Percentiles rank a stretch among this genome's conserved stretches.
phyloP scores from a whole-genome alignment of 2,888 invertebrate species.

The Ormyrus labotus region DNA sequence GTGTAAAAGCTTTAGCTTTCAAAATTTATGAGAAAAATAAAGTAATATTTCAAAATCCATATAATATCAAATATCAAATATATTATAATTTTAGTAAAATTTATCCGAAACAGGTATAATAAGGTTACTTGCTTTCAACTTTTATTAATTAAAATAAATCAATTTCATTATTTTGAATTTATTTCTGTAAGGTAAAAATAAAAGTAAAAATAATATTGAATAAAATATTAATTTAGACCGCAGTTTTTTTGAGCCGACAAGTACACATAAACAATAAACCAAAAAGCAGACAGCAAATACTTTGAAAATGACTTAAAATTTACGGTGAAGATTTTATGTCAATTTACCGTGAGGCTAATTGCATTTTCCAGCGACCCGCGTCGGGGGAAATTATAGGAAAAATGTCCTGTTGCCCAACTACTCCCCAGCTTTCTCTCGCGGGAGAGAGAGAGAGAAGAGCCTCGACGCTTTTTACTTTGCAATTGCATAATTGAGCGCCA shows the following conservation, averaged over 20 bases:
- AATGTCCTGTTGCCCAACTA: constrained; percentile 41
- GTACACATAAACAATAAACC: neutral
- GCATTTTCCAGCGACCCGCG: constrained; percentile 42
- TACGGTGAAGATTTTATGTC: constrained; percentile 54
- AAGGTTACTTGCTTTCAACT: too few relatives aligned
- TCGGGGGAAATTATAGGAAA: constrained; percentile 57
- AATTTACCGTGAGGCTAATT: constrained; percentile 51
- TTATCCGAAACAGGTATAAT: too few relatives aligned
- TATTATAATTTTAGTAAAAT: too few relatives aligned
- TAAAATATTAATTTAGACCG: neutral
- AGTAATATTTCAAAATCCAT: too few relatives aligned
- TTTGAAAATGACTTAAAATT: constrained; percentile 46
- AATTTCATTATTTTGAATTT: too few relatives aligned
- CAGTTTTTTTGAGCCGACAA: neutral
- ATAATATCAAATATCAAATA: too few relatives aligned
- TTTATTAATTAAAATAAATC: too few relatives aligned
- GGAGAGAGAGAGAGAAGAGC: constrained; percentile 6
- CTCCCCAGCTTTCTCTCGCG: neutral
- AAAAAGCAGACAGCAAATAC: constrained; percentile 5
- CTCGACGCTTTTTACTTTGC: constrained; percentile 52
- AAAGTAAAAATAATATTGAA: too few relatives aligned
- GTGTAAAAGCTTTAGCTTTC: too few relatives aligned
- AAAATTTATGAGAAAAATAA: too few relatives aligned
- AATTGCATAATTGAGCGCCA: constrained; percentile 55
- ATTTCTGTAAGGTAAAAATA: too few relatives aligned